Evolutionary conservation across 2,113 vertebrate genomes (phyloP).

Genomic region (Peromyscus californicus): DNA sequence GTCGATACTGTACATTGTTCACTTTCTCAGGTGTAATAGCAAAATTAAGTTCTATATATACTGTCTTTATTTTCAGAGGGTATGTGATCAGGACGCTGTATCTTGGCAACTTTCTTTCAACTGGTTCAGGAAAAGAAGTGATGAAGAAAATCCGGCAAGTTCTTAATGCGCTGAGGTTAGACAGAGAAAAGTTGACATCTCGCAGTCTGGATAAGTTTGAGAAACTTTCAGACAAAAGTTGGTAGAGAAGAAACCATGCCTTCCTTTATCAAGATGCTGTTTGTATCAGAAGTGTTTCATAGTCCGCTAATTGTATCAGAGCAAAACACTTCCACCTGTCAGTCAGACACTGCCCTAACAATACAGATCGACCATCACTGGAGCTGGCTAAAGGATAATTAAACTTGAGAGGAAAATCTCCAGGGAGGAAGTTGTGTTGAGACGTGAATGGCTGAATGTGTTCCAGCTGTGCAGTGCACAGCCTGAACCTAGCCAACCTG

Average conservation of each 20-base stretch:
- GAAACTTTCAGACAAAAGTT: slow-evolving; percentile 23
- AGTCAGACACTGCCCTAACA: neutral
- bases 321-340: neutral
- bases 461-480: neutral
- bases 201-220: neutral
- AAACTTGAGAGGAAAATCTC: neutral
- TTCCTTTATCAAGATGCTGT: neutral
- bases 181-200: neutral
- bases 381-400: neutral
- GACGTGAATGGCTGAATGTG: neutral
- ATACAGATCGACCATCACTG: neutral
- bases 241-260: neutral
- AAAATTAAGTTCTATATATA: neutral
- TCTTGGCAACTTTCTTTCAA: neutral
- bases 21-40: neutral
- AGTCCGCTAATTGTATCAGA: neutral
- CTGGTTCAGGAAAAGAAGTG: neutral
- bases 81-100: neutral
- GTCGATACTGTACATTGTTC: neutral
- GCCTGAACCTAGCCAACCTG: neutral
- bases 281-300: neutral
- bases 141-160: neutral
- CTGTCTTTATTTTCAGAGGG: neutral
- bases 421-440: neutral
- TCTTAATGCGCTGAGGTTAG: neutral